Base-by-base conservation (phyloP, 2,888 invertebrate genomes). In the Leptinotarsa juncta region DNA sequence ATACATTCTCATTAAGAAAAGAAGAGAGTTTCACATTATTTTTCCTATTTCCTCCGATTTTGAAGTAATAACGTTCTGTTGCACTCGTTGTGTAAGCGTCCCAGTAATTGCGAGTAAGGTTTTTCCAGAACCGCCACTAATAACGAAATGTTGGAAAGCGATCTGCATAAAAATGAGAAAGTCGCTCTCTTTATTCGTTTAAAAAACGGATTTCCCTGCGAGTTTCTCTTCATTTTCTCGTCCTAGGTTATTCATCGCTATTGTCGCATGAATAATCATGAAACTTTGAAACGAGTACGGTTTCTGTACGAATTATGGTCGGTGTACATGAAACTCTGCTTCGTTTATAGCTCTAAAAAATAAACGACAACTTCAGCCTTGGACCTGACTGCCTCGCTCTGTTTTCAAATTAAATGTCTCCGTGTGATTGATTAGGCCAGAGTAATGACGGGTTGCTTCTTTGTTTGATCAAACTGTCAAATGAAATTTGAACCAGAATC, bases 231-330 rank as follows among this genome's bases (percentile, higher is more conserved):
- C 67, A 67, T 72, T 72, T 67, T 18, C 32, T 62, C 62, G 42
- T 32, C 10, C 49, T 49, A 18, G 62, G 72, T 73, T 70, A 73
- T 73, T 65, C 23, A 26, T 68, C 65, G 32, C 65, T 50, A 69
- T 68, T 55, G 68, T 48, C 69, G 48, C 65, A 53, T 48, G 68
- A 68, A 68, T 73, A 68, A 68, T 68, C 62, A 73, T 60, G 53
- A 62, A 69, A 69, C 18, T 69, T 69, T 42, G 65, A 42, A 71
- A 67, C 48, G 32, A 62, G 62, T 62, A 62, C 62, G 32, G 42
- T 62, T 62, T 62, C 62, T 16, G 62, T 15, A 2, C 32, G 62
- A 62, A 62, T n/a, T n/a, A 42, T 12, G 42, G 16, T 16, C n/a
- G 32, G 62, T 62, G 62, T 62, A 32, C 42, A 32, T 7, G 18